Evolutionary conservation across 2,113 vertebrate genomes (phyloP), one percentile per base, ranked within the genome.

Genomic region (Toxostoma redivivum): DNA sequence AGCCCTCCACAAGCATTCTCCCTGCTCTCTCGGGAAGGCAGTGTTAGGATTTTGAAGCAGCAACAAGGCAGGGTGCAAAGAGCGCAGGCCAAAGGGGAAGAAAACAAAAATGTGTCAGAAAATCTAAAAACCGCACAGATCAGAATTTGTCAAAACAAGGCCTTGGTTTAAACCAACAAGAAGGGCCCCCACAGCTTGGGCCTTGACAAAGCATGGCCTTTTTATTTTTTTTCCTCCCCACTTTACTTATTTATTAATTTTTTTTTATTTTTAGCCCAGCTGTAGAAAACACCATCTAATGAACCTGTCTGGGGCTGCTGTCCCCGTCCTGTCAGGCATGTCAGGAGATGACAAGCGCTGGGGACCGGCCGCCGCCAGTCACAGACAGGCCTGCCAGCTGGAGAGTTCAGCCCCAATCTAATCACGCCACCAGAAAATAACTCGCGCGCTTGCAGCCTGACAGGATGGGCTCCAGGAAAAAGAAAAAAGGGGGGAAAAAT

Each of bases 281-380:
- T 99, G 99, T 98, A 99, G 99, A 98, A 99, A 99, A 99, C 98
- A 98, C 98, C 98, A 99, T 99, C 99, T 99, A 99, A 99, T 99
- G 99, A 99, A 99, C 99, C 99, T 99, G 99, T 99, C 99, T 99
- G 98, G 98, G 98, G 98, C 98, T 98, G 98, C 99, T 99, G 99
- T 99, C 99, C 99, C 98, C 98, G 98, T 99, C 99, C 99, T 99
- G 99, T 99, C 99, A 99, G 99, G 98, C 98, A 98, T 98, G 99
- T 99, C 99, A 99, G 98, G 98, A 98, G 98, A 99, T 99, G 99
- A 99, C 99, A 98, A 99, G 99, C 99, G 98, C 99, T 98, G 98
- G 99, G 99, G 99, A 99, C 98, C 98, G 98, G 98, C 98, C 97
- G 98, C 99, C 99, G 99, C 98, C 99, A 99, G 99, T 99, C 99